A percentile compares a stretch with the other conserved stretches of the same genome.
These are phyloP conservation scores for Cantharis flavilabris DNA, from an alignment of 2,888 invertebrate species.

Conservation along the genomic window DNA sequence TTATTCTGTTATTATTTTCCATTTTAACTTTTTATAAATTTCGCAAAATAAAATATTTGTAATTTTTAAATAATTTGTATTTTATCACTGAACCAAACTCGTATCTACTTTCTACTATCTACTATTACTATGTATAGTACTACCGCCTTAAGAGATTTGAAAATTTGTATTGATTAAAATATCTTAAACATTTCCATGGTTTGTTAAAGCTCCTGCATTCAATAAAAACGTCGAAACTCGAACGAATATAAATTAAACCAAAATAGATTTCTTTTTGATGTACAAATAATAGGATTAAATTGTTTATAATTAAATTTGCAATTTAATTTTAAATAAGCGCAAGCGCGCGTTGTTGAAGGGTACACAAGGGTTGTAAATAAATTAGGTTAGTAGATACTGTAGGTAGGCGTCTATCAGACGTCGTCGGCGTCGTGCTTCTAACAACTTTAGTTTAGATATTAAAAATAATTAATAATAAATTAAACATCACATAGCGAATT, in stretches of 20 bases:
- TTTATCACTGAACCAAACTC: background rate
- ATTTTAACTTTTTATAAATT: too few species aligned
- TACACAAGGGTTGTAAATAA: slow-evolving; percentile 13
- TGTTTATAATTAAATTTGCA: background rate
- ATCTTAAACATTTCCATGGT: background rate
- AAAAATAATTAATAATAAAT: background rate
- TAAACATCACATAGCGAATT: background rate
- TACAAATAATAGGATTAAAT: background rate
- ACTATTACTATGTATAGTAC: background rate
- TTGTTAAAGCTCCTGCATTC: background rate
- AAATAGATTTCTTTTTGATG: background rate
- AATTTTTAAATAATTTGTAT: background rate
- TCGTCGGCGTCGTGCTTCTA: background rate
- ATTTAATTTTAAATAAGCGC: slow-evolving; percentile 6
- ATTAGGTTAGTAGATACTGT: slow-evolving; percentile 23
- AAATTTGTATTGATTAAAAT: background rate
- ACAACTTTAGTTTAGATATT: background rate
- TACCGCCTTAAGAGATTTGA: background rate
- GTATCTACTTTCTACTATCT: background rate
- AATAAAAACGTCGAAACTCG: background rate
- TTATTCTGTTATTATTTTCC: too few species aligned
- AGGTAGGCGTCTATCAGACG: slow-evolving; percentile 20
- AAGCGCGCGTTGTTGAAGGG: slow-evolving; percentile 13
- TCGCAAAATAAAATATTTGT: too few species aligned
- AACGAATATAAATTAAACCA: background rate